phyloP scores from a whole-genome alignment of 1,140 invertebrate species.

The Panonychus citri region DNA sequence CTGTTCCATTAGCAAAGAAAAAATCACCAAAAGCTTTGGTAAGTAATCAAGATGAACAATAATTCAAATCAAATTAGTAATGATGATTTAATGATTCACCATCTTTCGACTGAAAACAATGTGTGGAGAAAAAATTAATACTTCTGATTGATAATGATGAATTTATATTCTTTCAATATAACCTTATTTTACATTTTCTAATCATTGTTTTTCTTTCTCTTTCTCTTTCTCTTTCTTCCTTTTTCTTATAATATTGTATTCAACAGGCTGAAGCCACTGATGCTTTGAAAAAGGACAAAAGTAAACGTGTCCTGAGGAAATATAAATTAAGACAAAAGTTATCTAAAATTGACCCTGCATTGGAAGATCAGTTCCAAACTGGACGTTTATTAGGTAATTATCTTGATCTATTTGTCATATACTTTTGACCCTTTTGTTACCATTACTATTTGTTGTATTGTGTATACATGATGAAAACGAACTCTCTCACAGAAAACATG shows the following conservation, averaged over 20 bases:
- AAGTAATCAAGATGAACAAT: slow-evolving; percentile 20
- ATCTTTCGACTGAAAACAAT: slow-evolving; percentile 15
- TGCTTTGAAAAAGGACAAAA: slow-evolving; percentile 76
- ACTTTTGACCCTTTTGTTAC: too few relatives aligned
- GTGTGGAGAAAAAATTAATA: not conserved
- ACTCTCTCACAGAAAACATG: slow-evolving; percentile 7
- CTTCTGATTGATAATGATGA: too few relatives aligned
- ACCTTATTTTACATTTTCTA: slow-evolving; percentile 1
- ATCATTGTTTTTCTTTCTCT: slow-evolving; percentile 6
- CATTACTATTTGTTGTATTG: too few relatives aligned
- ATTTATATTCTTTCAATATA: too few relatives aligned
- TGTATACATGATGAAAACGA: slow-evolving; percentile 9
- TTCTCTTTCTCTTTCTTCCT: too few relatives aligned
- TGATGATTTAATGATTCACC: slow-evolving; percentile 8
- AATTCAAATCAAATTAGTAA: too few relatives aligned
- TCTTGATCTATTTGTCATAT: too few relatives aligned
- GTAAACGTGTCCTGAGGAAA: slow-evolving; percentile 76
- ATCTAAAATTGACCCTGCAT: slow-evolving; percentile 67
- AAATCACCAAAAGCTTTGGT: slow-evolving; percentile 65
- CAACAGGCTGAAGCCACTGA: slow-evolving; percentile 86
- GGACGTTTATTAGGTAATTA: slow-evolving; percentile 66
- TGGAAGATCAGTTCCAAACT: slow-evolving; percentile 91
- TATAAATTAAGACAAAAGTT: slow-evolving; percentile 72
- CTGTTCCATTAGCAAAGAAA: slow-evolving; percentile 76
- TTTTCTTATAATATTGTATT: too few relatives aligned